These are phyloP conservation scores for Chromobotia macracanthus DNA, from an alignment of 2,797 vertebrate genomes.

Conservation along the genomic window DNA sequence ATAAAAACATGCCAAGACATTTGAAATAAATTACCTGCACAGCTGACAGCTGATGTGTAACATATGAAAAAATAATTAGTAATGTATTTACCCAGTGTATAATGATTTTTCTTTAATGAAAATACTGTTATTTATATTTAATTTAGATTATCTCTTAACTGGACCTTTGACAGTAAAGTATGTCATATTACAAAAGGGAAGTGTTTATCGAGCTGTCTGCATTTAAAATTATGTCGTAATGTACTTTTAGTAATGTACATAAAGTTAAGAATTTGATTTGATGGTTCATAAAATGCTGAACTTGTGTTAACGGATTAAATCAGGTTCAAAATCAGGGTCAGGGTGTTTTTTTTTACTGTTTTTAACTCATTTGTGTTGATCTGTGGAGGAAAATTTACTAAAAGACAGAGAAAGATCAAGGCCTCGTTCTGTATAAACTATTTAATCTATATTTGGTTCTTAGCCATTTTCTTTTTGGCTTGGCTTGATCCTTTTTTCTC, in stretches of 20 bases:
- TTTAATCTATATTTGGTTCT: conserved; percentile 31
- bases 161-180: background rate
- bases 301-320: too few species aligned
- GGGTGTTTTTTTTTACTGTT: background rate
- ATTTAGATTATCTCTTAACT: too few species aligned
- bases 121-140: conserved; percentile 6
- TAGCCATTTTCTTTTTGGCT: conserved; percentile 28
- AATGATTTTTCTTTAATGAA: too few species aligned
- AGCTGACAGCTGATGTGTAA: background rate
- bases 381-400: conserved; percentile 22
- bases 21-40: background rate
- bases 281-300: too few species aligned
- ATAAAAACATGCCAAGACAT: conserved; percentile 1
- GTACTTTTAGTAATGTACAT: too few species aligned
- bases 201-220: too few species aligned
- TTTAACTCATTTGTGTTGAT: conserved; percentile 1
- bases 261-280: too few species aligned
- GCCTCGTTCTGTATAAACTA: conserved; percentile 26
- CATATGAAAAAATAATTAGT: conserved; percentile 4
- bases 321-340: too few species aligned
- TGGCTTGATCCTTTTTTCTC: conserved; percentile 43
- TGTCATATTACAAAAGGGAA: background rate
- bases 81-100: background rate
- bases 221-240: too few species aligned
- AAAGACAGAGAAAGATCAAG: conserved; percentile 9